Percentiles rank a stretch among this genome's conserved stretches.
These are phyloP conservation scores for Nezara viridula DNA, from an alignment of 2,888 invertebrate species.

Conservation along the genomic window DNA sequence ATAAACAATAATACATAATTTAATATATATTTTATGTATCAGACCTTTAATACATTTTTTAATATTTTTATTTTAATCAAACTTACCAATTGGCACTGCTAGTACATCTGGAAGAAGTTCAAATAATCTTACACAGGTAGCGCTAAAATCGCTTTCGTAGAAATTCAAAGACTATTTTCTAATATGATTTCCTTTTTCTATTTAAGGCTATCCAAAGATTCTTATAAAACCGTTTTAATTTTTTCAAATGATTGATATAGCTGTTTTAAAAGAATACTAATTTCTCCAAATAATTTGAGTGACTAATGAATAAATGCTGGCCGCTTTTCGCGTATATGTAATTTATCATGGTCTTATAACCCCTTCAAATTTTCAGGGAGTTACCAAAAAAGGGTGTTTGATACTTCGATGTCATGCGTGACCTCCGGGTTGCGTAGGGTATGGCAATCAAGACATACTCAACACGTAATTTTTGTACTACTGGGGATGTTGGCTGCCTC, in stretches of 20 bases:
- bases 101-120: background rate
- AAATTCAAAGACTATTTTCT: background rate
- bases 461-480: conserved; percentile 82
- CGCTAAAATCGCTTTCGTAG: background rate
- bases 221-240: background rate
- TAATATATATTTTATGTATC: too few relatives aligned
- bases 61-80: too few relatives aligned
- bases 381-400: conserved; percentile 78
- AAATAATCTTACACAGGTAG: background rate
- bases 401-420: conserved; percentile 79
- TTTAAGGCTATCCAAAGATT: background rate
- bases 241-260: background rate
- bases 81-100: too few relatives aligned
- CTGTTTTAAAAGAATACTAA: background rate
- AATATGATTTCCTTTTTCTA: background rate
- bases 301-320: background rate
- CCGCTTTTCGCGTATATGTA: background rate
- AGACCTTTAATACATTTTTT: too few relatives aligned
- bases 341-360: background rate
- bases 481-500: conserved; percentile 81
- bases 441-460: conserved; percentile 90
- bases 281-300: background rate
- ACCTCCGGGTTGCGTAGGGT: conserved; percentile 76
- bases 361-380: background rate
- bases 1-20: too few relatives aligned